Evolutionary conservation across 2,888 invertebrate genomes (phyloP), one percentile per base, ranked within the genome.

Genomic region (Diarsia rubi): DNA sequence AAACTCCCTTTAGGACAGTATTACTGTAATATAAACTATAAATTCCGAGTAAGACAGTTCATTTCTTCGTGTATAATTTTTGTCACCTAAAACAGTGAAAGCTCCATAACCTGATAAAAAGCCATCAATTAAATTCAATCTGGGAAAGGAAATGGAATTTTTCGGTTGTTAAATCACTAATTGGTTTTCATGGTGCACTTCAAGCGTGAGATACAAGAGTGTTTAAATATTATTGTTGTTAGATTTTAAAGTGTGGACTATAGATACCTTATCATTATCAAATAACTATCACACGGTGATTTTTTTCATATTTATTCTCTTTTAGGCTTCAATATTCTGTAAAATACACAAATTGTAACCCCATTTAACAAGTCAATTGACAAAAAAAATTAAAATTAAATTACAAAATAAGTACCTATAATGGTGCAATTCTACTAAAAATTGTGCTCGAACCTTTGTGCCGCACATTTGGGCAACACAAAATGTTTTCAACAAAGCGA

Each of bases 201-300:
- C 45, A 75, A 65, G 65, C 21, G 21, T 69, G 77, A 47, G 21
- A 65, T 27, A 63, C 71, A 44, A 77, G n/a, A 9, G 64, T 79
- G 74, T 69, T 49, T 65, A 47, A 67, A 45, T 66, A 65, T 67
- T 73, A 77, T 69, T 75, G 47, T 77, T 71, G 67, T 72, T 81
- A 78, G 81, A 70, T 63, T 52, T 69, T 77, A 69, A 75, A 67
- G 75, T 73, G 73, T 84, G 74, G 73, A 66, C 65, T 79, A 69
- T 69, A 84, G 74, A 66, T 72, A 83, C 81, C 75, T 79, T 64
- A 47, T 59, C 24, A 65, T 82, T 62, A 44, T 47, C 31, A 62
- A 64, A 62, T 72, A 80, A 67, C n/a, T 47, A 57, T 49, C 52
- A 65, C 24, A 54, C 27, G 9, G 62, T 69, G 57, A 59, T 63